Base-by-base conservation (phyloP, 2,113 vertebrate species). In the Mormyrus lacerda region DNA sequence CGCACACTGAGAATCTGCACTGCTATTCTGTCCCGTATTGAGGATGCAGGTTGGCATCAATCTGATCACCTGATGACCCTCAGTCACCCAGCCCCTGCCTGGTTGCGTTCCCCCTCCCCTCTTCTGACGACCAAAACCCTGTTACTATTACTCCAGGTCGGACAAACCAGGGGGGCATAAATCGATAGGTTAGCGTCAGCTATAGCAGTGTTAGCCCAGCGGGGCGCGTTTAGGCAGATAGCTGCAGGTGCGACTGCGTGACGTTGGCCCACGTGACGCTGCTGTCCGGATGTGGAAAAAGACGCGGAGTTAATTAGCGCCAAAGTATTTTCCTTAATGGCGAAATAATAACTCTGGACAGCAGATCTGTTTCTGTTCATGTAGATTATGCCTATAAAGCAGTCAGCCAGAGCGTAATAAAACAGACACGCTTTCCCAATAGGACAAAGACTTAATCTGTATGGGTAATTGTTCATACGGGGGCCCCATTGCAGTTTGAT, bases 1-100 rank as follows among this genome's bases (percentile, higher is more conserved):
- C 93, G 92, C 94, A 94, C 93, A 39, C 90, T n/a, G n/a, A n/a
- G n/a, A n/a, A 42, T 91, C 91, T 89, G 89, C 92, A 91, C 53
- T 89, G 84, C 88, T 55, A 53, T 42, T 50, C 58, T 89, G 89
- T 84, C 73, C 42, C 61, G 42, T 89, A 85, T 76, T 89, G 91
- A 82, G n/a, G 82, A 87, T 85, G 90, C 90, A 91, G 91, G 65
- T n/a, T 3, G 50, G 47, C 88, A 91, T 94, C 93, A 92, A 82
- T 79, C 88, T 94, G 94, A 95, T 94, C 93, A 91, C 92, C 90
- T 91, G 86, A 90, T 89, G 88, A 89, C 87, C 35, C 69, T 82
- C n/a, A 27, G 61, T 42, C 88, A 84, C 55, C 90, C 55, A 88
- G 15, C 42, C 17, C 24, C 24, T 65, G 58, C 27, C 58, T 27